phyloP scores from a whole-genome alignment of 2,113 vertebrate genomes.

The Melanostigma gelatinosum region DNA sequence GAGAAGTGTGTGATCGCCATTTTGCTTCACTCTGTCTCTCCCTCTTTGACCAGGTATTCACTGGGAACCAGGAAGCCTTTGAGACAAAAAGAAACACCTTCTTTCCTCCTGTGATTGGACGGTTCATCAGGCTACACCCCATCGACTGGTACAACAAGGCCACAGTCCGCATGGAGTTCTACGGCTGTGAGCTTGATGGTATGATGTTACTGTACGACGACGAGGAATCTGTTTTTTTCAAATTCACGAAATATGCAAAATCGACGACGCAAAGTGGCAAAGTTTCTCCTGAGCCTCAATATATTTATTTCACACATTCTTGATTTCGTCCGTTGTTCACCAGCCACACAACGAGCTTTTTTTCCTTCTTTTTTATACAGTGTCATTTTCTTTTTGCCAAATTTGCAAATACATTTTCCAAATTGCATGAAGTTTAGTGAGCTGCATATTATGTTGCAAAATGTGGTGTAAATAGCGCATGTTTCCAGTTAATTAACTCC shows the following conservation, averaged over 20 bases:
- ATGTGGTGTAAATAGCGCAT: background rate
- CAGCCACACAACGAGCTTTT: too few relatives aligned
- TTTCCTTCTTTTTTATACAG: too few relatives aligned
- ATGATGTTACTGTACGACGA: slow-evolving; percentile 48
- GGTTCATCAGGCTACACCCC: slow-evolving; percentile 91
- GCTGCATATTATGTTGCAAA: background rate
- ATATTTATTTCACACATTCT: background rate
- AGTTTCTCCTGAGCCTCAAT: background rate
- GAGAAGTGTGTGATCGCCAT: background rate
- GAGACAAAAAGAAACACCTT: slow-evolving; percentile 85
- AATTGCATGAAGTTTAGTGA: background rate
- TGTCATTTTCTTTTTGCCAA: too few relatives aligned
- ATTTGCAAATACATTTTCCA: background rate
- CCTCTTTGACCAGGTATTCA: slow-evolving; percentile 83
- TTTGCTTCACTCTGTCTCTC: background rate
- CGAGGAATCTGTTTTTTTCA: background rate
- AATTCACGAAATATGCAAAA: background rate
- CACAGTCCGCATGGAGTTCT: slow-evolving; percentile 92
- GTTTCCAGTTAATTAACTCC: background rate
- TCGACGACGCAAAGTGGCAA: background rate
- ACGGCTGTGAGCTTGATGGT: slow-evolving; percentile 94
- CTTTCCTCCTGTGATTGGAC: slow-evolving; percentile 90
- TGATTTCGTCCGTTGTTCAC: too few relatives aligned
- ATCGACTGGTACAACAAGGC: slow-evolving; percentile 81
- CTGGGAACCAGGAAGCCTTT: slow-evolving; percentile 86